Evolutionary conservation across 2,797 vertebrate species (phyloP).

Genomic region (Tenualosa ilisha): DNA sequence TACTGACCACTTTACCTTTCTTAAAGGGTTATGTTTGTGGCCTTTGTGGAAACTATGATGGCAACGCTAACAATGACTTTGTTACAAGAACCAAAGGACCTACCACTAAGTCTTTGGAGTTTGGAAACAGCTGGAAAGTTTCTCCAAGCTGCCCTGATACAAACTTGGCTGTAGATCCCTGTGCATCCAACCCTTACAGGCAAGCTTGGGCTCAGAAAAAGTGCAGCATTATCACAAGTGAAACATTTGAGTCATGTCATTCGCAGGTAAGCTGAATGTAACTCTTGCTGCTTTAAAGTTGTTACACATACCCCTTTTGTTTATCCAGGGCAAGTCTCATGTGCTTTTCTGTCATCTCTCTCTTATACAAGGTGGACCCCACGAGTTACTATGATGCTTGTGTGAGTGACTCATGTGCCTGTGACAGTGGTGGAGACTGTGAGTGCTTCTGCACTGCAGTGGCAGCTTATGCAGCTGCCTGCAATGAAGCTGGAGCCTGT

Average conservation of each 20-base stretch:
- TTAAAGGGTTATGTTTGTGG: conserved; percentile 80
- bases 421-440: conserved; percentile 81
- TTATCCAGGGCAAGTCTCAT: neutral
- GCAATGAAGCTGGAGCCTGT: conserved; percentile 76
- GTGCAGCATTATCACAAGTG: conserved; percentile 78
- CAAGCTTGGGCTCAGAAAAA: conserved; percentile 81
- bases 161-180: conserved; percentile 61
- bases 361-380: conserved; percentile 76
- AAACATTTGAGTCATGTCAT: conserved; percentile 76
- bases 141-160: conserved; percentile 76
- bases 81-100: conserved; percentile 76
- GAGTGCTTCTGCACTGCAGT: conserved; percentile 84
- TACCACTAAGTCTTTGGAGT: conserved; percentile 73
- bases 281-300: neutral
- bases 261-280: conserved; percentile 64
- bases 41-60: conserved; percentile 83
- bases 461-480: conserved; percentile 80
- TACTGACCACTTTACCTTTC: neutral
- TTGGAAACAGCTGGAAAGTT: conserved; percentile 87
- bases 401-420: conserved; percentile 83
- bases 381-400: conserved; percentile 79
- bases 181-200: conserved; percentile 74
- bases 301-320: neutral
- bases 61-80: conserved; percentile 81
- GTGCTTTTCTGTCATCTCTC: neutral